Evolutionary conservation across 1,140 invertebrate species (phyloP).

Genomic region (Drosophila obscura): DNA sequence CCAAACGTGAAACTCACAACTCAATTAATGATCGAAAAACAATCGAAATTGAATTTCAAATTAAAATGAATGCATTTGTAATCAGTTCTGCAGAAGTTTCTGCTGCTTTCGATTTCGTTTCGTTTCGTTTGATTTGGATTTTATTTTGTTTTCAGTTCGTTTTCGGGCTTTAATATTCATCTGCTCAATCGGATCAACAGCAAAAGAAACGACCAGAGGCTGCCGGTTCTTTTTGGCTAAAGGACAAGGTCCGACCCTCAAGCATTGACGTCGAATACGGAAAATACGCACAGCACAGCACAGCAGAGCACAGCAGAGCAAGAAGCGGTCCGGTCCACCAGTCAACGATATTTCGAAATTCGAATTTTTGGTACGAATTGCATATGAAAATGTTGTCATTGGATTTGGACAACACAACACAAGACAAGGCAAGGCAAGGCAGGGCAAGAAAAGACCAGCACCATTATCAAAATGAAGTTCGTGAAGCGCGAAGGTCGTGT

Average conservation of each 20-base stretch:
- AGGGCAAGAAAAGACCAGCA: not conserved
- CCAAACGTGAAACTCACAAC: too few species aligned
- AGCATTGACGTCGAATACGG: constrained; percentile 41
- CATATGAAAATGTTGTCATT: constrained; percentile 59
- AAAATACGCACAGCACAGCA: constrained; percentile 22
- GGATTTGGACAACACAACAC: not conserved
- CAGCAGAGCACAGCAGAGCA: not conserved
- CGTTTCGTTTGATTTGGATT: constrained; percentile 3
- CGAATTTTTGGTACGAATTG: constrained; percentile 22
- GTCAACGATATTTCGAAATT: constrained; percentile 58
- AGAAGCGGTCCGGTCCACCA: not conserved
- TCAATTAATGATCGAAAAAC: not conserved
- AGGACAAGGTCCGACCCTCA: constrained; percentile 74
- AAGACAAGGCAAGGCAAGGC: not conserved
- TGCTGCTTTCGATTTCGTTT: constrained; percentile 57
- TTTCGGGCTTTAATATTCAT: constrained; percentile 34
- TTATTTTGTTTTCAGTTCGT: constrained; percentile 31
- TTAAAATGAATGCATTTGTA: constrained; percentile 73
- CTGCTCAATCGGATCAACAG: constrained; percentile 38
- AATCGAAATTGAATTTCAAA: constrained; percentile 41
- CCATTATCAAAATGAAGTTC: too few species aligned
- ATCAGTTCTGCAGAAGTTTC: constrained; percentile 78
- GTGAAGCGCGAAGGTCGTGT: not conserved
- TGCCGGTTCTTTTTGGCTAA: constrained; percentile 64
- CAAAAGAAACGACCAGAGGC: constrained; percentile 3